Evolutionary conservation across 2,113 vertebrate genomes (phyloP), one percentile per base, ranked within the genome.

Genomic region (Fukomys damarensis): DNA sequence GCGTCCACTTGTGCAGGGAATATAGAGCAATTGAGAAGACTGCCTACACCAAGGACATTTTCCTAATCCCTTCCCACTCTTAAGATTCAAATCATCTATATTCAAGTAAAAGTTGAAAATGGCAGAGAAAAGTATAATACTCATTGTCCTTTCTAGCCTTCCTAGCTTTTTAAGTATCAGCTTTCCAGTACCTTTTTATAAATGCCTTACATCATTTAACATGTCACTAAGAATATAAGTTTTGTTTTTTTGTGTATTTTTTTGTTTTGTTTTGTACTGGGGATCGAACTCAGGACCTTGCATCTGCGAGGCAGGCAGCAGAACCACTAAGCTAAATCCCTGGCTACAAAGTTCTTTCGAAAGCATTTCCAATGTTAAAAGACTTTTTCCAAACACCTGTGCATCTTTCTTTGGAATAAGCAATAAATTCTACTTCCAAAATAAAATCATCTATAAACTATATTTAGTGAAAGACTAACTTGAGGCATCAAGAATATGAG

Each of bases 391-490:
- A 95, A 89, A 65, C 46, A 43, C 63, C 12, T 92, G 19, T n/a
- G 46, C 30, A 30, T 74, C 35, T 74, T 24, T 96, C 30, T 95
- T 77, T 93, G 79, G 89, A 96, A 94, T 61, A n/a, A 96, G 30
- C 22, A 95, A 70, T 82, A 97, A 88, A 88, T 82, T 88, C 30
- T 96, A 90, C 61, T 83, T 88, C 32, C 77, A 86, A 89, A 93
- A 46, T 59, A 92, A 94, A 72, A 93, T 77, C 28, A 93, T 59
- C 38, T 17, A 77, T 65, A 91, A 43, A 59, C 59, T 88, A 26
- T 74, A 96, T 76, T 95, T 88, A 94, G 79, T 76, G 91, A 95
- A 26, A 96, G 38, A 79, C 30, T 95, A 93, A 92, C 93, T 74
- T 90, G 90, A 95, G 84, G n/a, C 61, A 66, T 43, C n/a, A 72